A percentile compares a stretch with the other conserved stretches of the same genome.
Conservation (phyloP, 2,797 vertebrate genomes). For the Xyrichtys novacula region DNA sequence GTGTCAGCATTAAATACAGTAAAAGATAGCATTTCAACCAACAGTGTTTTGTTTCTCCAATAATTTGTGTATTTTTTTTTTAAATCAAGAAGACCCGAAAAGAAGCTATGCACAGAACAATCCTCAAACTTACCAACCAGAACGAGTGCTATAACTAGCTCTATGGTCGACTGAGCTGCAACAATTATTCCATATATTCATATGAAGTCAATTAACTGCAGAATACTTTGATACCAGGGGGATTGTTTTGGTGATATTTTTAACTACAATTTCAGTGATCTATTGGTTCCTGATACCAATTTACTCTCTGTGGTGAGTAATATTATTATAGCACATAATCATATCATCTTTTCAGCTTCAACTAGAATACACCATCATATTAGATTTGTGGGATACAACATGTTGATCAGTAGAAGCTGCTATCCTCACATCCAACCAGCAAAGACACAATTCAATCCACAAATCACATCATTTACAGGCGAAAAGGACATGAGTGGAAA, state of each 20-base stretch:
- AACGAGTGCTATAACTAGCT: not conserved
- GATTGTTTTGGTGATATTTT: not conserved
- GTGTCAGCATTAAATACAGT: no score
- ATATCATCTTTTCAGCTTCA: constrained; percentile 5
- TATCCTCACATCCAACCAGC: constrained; percentile 19
- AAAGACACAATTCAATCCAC: constrained; percentile 9
- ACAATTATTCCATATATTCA: not conserved
- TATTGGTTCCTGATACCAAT: no score
- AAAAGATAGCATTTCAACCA: not conserved
- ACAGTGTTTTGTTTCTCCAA: not conserved
- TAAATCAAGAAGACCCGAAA: not conserved
- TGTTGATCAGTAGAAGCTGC: constrained; percentile 21
- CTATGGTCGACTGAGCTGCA: no score
- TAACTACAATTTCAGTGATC: not conserved
- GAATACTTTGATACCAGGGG: not conserved
- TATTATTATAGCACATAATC: constrained; percentile 17
- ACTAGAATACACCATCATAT: constrained; percentile 26
- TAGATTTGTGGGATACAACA: constrained; percentile 15
- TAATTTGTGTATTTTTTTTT: not conserved
- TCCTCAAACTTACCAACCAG: not conserved
- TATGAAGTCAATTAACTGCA: not conserved
- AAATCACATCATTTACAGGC: constrained; percentile 11
- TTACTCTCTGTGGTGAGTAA: constrained; percentile 4
- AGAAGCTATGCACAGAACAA: no score
- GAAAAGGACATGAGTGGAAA: constrained; percentile 46